Base-by-base conservation (phyloP, 2,113 vertebrate species). In the Lepus europaeus region DNA sequence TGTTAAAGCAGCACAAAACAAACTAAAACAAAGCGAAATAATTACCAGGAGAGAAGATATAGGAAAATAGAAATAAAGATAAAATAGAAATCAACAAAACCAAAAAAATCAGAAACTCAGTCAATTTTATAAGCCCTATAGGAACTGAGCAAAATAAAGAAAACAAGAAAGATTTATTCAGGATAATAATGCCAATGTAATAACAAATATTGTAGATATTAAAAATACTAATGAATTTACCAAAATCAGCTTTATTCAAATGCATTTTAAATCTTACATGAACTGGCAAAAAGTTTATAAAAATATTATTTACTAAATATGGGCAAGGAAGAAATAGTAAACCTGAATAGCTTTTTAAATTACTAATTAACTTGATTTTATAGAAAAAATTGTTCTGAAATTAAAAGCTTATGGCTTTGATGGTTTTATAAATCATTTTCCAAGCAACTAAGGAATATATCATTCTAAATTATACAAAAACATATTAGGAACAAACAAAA, bases 271-370 rank as follows among this genome's bases (percentile, higher is more conserved):
- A 59, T 1, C 8, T 69, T 51, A 3, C 61, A 76, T 59, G 16
- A 87, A 9, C 53, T 73, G 66, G 53, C 25, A 70, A 78, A 70
- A 78, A 10, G 31, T 92, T 69, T 9, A 59, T 61, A 61, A 78
- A 72, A 45, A 70, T 69, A 61, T 45, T 56, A 81, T 82, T 74
- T 82, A 74, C n/a, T 82, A 36, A 70, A 85, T 94, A 27, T 78
- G 14, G 45, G 11, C 39, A 56, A 61, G 64, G 27, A 80, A n/a
- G 4, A 70, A 61, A 79, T 68, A 23, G 25, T n/a, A 64, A 86
- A 33, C 7, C 45, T 72, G 8, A 66, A 86, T 56, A 79, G 13
- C 51, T 84, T 20, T 29, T 78, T 53, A 78, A 56, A 45, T 22
- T 74, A 80, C 4, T 74, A 69, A 70, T 70, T 70, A 69, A 39